Percentiles rank a stretch among this genome's conserved stretches.
Conservation (phyloP, 2,113 vertebrate genomes). For the Salvelinus alpinus region DNA sequence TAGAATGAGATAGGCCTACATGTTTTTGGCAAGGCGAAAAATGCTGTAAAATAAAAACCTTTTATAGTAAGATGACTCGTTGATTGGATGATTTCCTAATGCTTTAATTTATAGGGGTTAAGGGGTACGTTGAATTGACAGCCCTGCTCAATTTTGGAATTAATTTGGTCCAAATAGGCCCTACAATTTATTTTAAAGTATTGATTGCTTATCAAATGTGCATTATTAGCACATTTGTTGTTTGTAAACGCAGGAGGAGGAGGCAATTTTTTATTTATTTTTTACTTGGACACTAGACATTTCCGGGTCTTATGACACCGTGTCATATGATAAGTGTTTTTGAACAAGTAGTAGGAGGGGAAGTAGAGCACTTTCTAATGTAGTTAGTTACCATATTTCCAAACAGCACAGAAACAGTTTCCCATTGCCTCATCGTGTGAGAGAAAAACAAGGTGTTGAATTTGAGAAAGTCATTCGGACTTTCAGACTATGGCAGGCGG, state of each 20-base stretch:
- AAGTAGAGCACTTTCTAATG: conserved; percentile 28
- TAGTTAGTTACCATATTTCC: conserved; percentile 14
- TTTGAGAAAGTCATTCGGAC: conserved; percentile 12
- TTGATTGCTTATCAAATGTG: no score
- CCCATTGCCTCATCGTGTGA: not conserved
- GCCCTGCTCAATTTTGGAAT: no score
- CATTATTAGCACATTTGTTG: no score
- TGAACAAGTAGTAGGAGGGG: conserved; percentile 26
- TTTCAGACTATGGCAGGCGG: conserved; percentile 64
- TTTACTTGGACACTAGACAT: conserved; percentile 34
- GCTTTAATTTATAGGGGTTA: not conserved
- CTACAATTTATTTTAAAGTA: no score
- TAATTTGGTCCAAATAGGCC: no score
- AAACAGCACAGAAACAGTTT: conserved; percentile 13
- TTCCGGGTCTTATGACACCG: conserved; percentile 89
- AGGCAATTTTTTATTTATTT: no score
- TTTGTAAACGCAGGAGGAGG: not conserved
- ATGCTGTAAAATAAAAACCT: conserved; percentile 76
- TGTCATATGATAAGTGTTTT: conserved; percentile 73
- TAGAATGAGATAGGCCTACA: conserved; percentile 65
- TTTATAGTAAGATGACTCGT: conserved; percentile 71
- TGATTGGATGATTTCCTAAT: conserved; percentile 17
- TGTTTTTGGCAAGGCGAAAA: conserved; percentile 71
- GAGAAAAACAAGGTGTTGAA: conserved; percentile 44
- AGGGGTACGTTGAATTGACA: no score